Evolutionary conservation across 2,797 vertebrate genomes (phyloP).

Genomic region (Lagocephalus sceleratus): DNA sequence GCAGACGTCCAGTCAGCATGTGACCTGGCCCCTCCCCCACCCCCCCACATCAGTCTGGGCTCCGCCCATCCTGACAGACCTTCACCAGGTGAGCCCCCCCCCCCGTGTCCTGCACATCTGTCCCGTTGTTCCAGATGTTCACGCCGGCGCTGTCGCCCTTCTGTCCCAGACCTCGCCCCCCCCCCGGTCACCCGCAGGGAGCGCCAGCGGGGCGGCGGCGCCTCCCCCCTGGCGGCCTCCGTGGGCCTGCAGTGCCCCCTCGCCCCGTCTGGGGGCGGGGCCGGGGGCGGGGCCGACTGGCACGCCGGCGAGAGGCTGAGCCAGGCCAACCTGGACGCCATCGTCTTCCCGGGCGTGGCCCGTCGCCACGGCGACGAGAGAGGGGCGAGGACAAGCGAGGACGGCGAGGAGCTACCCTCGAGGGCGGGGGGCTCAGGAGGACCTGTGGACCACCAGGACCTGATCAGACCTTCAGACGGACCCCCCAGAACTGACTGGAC

Average conservation of each 20-base stretch:
- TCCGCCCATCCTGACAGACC: slow-evolving; percentile 6
- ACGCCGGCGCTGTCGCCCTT: too few relatives aligned
- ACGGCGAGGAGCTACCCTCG: neutral
- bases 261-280: slow-evolving; percentile 51
- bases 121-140: too few relatives aligned
- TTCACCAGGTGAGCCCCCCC: slow-evolving; percentile 30
- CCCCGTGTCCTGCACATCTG: too few relatives aligned
- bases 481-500: slow-evolving; percentile 12
- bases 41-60: slow-evolving; percentile 18
- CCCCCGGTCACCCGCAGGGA: slow-evolving; percentile 50
- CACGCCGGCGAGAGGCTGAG: slow-evolving; percentile 50
- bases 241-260: slow-evolving; percentile 75
- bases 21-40: neutral
- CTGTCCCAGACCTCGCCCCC: slow-evolving; percentile 8
- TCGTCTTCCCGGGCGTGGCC: slow-evolving; percentile 53
- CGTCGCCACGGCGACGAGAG: too few relatives aligned
- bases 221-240: slow-evolving; percentile 73
- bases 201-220: slow-evolving; percentile 59
- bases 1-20: slow-evolving; percentile 16
- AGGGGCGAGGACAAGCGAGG: too few relatives aligned
- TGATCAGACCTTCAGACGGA: too few relatives aligned
- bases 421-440: too few relatives aligned
- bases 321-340: slow-evolving; percentile 64
- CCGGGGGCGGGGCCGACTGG: slow-evolving; percentile 47
- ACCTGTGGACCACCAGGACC: too few relatives aligned